Evolutionary conservation across 2,113 vertebrate genomes (phyloP), one percentile per base, ranked within the genome.

Genomic region (Pangasianodon gigas): DNA sequence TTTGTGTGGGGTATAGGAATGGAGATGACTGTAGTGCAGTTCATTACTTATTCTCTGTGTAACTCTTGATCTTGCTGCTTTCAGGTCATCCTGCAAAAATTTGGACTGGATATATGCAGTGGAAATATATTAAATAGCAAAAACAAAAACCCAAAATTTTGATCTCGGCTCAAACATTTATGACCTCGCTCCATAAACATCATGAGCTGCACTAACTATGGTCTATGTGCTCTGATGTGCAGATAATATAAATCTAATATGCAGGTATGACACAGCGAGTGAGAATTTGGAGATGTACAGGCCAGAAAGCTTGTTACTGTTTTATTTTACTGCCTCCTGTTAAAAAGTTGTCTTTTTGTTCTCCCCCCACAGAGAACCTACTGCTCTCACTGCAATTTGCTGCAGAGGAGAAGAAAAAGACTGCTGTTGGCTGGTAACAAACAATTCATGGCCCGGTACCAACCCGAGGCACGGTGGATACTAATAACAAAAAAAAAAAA

Each of bases 371-470:
- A 4, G n/a, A 51, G 26, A 56, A 82, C 48, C 52, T 82, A 56
- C 48, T 83, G 81, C 26, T 80, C 77, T 83, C 18, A 11, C 1
- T 10, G 52, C 77, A 8, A 2, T 58, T 83, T 37, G 51, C 51
- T 83, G 29, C n/a, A 58, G 80, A 83, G 8, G 80, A 83, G 29
- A 83, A 83, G 52, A 82, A 83, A 56, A 41, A 11, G 6, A 83
- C 52, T 83, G 52, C 51, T 83, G 52, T 32, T 8, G 51, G 81
- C 81, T 58, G 52, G 54, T 21, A 58, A 52, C 46, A 51, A 83
- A 83, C 32, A 52, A 83, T 83, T 58, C 32, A 41, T 83, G 52
- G 81, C 52, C 54, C 10, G 1, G 81, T 19, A 58, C 81, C n/a
- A 56, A 56, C 81, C 81, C n/a, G 18, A 83, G 52, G 52, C 52